A percentile compares a stretch with the other conserved stretches of the same genome.
Evolutionary conservation across 2,113 vertebrate species (phyloP).

Genomic region (Ammospiza caudacuta): DNA sequence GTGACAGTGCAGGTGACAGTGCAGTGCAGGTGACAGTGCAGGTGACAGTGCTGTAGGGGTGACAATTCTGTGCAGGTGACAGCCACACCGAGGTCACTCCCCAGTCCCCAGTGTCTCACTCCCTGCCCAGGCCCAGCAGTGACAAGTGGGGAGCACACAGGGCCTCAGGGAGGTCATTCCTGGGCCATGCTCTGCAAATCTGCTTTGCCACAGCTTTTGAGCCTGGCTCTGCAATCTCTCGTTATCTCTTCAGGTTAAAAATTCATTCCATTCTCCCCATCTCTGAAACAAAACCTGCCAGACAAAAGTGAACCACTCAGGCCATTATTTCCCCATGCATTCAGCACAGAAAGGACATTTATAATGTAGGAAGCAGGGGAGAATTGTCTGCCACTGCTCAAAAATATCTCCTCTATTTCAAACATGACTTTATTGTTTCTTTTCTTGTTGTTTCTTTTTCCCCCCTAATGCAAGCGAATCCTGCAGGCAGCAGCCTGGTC

Average conservation of each 20-base stretch:
- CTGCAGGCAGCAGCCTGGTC: neutral
- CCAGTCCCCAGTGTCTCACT: neutral
- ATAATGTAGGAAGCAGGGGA: neutral
- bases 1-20: no score
- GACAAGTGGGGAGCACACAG: neutral
- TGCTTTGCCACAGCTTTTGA: neutral
- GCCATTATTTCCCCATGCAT: neutral
- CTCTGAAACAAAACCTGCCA: constrained; percentile 9
- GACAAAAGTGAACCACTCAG: neutral
- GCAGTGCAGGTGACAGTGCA: no score
- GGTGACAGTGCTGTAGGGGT: no score
- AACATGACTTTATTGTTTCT: neutral
- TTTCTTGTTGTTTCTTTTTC: neutral
- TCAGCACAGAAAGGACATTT: neutral
- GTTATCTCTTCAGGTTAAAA: neutral
- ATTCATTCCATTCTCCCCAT: neutral
- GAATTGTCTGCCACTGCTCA: neutral
- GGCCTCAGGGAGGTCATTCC: neutral
- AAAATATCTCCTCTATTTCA: neutral
- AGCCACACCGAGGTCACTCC: neutral
- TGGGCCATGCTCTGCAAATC: neutral
- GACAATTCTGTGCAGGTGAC: neutral
- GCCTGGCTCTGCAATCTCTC: neutral
- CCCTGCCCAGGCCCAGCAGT: neutral
- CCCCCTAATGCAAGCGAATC: neutral